Percentiles rank a stretch among this genome's conserved stretches.
These are phyloP conservation scores for Lepus americanus DNA, from an alignment of 2,113 vertebrate genomes.

Conservation along the genomic window DNA sequence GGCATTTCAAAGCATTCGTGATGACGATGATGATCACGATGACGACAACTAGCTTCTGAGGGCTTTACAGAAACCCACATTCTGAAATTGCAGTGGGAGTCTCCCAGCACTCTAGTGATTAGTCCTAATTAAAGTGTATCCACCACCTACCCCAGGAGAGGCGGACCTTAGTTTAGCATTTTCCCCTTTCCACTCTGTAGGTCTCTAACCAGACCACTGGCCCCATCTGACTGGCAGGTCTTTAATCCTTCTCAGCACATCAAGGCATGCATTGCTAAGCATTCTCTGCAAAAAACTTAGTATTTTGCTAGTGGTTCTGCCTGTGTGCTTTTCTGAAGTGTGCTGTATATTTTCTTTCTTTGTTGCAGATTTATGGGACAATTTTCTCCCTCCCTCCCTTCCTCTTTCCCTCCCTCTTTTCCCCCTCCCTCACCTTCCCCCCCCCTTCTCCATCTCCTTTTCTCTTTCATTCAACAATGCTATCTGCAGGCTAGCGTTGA, in stretches of 20 bases:
- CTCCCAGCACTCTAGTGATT: not conserved
- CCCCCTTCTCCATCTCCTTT: not conserved
- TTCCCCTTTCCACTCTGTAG: not conserved
- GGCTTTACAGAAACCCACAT: not conserved
- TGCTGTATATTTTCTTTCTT: not conserved
- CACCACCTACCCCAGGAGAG: not conserved
- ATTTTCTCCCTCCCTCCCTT: conserved; percentile 22
- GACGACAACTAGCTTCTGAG: not conserved
- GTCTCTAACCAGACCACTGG: not conserved
- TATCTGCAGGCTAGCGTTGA: conserved; percentile 57
- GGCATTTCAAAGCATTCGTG: no score
- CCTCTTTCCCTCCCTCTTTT: no score
- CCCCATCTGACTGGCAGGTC: not conserved
- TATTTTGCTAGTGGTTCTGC: not conserved
- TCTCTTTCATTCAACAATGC: conserved; percentile 64
- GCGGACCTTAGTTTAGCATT: not conserved
- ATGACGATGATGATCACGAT: not conserved
- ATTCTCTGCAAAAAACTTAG: not conserved
- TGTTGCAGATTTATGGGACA: not conserved
- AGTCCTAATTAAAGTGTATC: not conserved
- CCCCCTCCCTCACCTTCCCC: not conserved
- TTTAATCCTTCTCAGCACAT: not conserved
- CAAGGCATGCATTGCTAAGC: not conserved
- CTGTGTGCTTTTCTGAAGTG: not conserved
- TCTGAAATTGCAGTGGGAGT: not conserved